A percentile compares a stretch with the other conserved stretches of the same genome.
Conservation (phyloP, 2,113 vertebrate species). For the Solea solea region DNA sequence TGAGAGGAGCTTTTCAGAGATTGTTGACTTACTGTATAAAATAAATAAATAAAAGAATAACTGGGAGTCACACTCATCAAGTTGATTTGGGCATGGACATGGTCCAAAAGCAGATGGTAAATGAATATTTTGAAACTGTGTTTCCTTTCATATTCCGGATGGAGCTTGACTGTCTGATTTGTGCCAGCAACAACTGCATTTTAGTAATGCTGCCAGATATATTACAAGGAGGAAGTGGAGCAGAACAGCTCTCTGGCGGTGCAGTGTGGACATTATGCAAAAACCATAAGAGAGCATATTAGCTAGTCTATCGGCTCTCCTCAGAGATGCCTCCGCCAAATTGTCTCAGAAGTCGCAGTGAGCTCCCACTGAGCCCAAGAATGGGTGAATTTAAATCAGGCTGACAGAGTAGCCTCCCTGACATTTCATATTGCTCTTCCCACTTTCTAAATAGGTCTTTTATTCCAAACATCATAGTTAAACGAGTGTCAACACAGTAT, state of each 20-base stretch:
- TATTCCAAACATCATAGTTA: constrained; percentile 28
- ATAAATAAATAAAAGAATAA: too few species aligned
- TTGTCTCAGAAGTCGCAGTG: constrained; percentile 78
- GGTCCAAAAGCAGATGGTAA: constrained; percentile 72
- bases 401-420: constrained; percentile 61
- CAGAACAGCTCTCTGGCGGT: constrained; percentile 81
- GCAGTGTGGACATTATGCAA: constrained; percentile 82
- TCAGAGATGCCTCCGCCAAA: constrained; percentile 77
- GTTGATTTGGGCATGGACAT: constrained; percentile 52
- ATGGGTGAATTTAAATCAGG: constrained; percentile 76
- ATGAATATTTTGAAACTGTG: constrained; percentile 74
- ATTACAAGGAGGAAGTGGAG: constrained; percentile 81
- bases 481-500: constrained; percentile 9
- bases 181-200: constrained; percentile 79
- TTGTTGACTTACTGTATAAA: constrained; percentile 24
- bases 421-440: constrained; percentile 47
- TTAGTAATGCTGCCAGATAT: constrained; percentile 80
- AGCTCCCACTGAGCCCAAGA: constrained; percentile 74
- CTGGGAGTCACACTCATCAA: constrained; percentile 15
- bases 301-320: constrained; percentile 79
- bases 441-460: constrained; percentile 29
- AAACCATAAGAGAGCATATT: constrained; percentile 80
- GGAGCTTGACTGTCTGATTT: constrained; percentile 72
- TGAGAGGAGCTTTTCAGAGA: constrained; percentile 35
- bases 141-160: constrained; percentile 72